Base-by-base conservation (phyloP, 2,888 invertebrate species). In the Pseudococcus viburni region DNA sequence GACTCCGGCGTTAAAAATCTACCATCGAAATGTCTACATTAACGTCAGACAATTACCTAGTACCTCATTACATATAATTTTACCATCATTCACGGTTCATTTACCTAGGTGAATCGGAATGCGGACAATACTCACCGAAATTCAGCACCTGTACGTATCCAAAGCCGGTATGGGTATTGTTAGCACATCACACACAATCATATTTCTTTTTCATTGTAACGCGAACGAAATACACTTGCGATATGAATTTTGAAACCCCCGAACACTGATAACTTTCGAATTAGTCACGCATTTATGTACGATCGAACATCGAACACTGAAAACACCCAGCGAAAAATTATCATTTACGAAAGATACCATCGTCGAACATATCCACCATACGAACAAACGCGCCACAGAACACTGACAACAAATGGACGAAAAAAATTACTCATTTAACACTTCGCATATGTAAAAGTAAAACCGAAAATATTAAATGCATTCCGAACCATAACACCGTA, bases 51-150 rank as follows among this genome's bases (percentile, higher is more conserved):
- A 83, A 83, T 83, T 83, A 83, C 80, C 80, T 46, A 42, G 80
- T 46, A 46, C 11, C 80, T 83, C 11, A 46, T 83, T 83, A 46
- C 46, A n/a, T 83, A 33, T 46, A 83, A 83, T 83, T 83, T 83
- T 83, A 83, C 42, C 46, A 83, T 83, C 80, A 83, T 83, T 83
- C 80, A 83, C 80, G 80, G 80, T 83, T 83, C 80, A 83, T 83
- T 83, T 83, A 83, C 39, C 46, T n/a, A 9, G 9, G 12, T 46
- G 46, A 83, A 83, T 83, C 19, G 80, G 80, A 83, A 83, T 83
- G 80, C 80, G 80, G 39, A 83, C 80, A 83, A 83, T 83, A 83
- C 80, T 83, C 39, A 83, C 80, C 80, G 46, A 83, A 83, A 46
- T 83, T 83, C 22, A 83, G 80, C 46, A 46, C 46, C 80, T 46